Conservation (phyloP, 1,140 invertebrate genomes). For the Andrena cerasifolii region DNA sequence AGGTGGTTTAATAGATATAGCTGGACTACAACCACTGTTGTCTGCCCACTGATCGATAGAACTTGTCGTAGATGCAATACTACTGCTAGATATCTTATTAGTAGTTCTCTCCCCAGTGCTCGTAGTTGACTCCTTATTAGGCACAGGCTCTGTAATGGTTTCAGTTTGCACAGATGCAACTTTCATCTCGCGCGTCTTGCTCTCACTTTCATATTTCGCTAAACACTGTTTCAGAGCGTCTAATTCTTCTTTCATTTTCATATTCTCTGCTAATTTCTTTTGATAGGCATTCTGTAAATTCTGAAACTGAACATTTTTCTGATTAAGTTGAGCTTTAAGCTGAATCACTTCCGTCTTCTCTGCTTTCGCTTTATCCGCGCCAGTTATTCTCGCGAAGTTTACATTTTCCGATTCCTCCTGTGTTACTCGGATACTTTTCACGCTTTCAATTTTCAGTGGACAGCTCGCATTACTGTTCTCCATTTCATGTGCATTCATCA, state of each 20-base stretch:
- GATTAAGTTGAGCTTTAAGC: conserved; percentile 56
- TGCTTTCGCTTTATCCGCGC: conserved; percentile 7
- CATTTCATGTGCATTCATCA: conserved; percentile 38
- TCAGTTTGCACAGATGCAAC: conserved; percentile 67
- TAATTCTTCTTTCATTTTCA: conserved; percentile 71
- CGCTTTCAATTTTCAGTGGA: conserved; percentile 57
- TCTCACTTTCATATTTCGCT: conserved; percentile 56
- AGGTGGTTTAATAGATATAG: conserved; percentile 70
- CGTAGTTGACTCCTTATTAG: conserved; percentile 4
- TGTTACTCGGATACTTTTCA: conserved; percentile 52
- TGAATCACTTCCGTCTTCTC: conserved; percentile 50
- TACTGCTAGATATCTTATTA: conserved; percentile 57
- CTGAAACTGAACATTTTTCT: conserved; percentile 62
- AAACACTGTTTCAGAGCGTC: conserved; percentile 66
- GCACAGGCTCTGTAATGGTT: not conserved
- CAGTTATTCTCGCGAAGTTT: conserved; percentile 36
- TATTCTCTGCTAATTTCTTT: conserved; percentile 70
- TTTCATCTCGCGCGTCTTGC: conserved; percentile 54
- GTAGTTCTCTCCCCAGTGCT: conserved; percentile 18
- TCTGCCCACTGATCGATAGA: conserved; percentile 77
- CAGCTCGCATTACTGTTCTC: conserved; percentile 49
- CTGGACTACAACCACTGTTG: conserved; percentile 69
- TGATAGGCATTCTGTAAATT: conserved; percentile 67
- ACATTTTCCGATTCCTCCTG: conserved; percentile 41
- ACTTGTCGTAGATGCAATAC: conserved; percentile 66